Evolutionary conservation across 2,113 vertebrate genomes (phyloP).

Genomic region (Syngnathus typhle): DNA sequence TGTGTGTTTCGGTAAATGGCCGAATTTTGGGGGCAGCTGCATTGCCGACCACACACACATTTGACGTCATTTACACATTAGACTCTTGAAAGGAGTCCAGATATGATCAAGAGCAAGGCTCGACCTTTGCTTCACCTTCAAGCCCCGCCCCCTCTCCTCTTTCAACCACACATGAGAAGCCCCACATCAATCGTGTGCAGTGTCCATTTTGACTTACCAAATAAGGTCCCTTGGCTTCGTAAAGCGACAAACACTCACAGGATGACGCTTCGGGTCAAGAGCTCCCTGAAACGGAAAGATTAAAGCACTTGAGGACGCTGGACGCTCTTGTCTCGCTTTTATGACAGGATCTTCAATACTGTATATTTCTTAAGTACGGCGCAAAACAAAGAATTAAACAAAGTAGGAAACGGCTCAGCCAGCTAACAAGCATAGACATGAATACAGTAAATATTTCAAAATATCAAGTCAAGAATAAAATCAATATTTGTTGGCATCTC

Average conservation of each 20-base stretch:
- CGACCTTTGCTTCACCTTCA: constrained; percentile 1
- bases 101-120: background rate
- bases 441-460: too few species aligned
- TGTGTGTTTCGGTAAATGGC: constrained; percentile 26
- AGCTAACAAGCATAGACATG: too few species aligned
- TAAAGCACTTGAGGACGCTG: background rate
- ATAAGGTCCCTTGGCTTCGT: background rate
- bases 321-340: background rate
- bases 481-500: too few species aligned
- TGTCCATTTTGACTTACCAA: background rate
- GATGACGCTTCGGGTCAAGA: background rate
- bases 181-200: background rate
- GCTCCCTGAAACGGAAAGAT: background rate
- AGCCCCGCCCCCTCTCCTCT: background rate
- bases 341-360: background rate
- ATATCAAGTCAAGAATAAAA: too few species aligned
- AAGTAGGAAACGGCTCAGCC: too few species aligned
- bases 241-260: background rate
- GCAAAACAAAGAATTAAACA: too few species aligned
- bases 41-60: constrained; percentile 54
- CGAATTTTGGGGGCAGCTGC: constrained; percentile 25
- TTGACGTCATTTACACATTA: background rate
- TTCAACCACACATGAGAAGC: background rate
- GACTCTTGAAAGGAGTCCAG: background rate
- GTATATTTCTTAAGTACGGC: too few species aligned